phyloP scores from a whole-genome alignment of 1,140 invertebrate genomes.

The Calephelis nemesis region DNA sequence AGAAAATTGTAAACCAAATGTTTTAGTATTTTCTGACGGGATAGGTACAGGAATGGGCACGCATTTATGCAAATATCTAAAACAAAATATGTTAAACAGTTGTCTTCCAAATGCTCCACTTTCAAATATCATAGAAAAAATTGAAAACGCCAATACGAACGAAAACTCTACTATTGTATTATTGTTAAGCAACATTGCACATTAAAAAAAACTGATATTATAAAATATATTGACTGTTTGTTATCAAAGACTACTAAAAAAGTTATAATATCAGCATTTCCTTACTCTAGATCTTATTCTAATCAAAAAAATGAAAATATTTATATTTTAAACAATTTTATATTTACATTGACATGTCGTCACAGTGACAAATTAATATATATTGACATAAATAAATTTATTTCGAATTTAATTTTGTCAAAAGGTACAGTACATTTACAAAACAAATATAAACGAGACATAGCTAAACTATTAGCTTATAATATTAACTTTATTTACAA shows the following conservation, averaged over 20 bases:
- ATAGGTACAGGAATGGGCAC: neutral
- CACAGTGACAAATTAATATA: neutral
- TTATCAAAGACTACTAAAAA: neutral
- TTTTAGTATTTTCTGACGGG: neutral
- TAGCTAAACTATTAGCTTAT: too few relatives aligned
- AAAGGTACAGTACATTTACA: too few relatives aligned
- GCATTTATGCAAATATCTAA: neutral
- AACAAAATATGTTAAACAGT: neutral
- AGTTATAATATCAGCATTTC: neutral
- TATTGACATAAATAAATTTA: neutral
- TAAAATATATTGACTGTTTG: neutral
- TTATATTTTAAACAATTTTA: constrained; percentile 1
- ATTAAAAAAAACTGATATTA: neutral
- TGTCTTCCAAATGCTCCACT: neutral
- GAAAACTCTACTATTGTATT: neutral
- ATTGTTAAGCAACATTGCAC: neutral
- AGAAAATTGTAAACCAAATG: neutral
- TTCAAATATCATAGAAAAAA: neutral
- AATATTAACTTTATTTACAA: too few relatives aligned
- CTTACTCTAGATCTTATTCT: neutral
- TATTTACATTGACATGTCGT: neutral
- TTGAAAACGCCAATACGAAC: neutral
- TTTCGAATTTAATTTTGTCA: too few relatives aligned
- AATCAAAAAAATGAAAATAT: neutral
- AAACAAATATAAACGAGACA: too few relatives aligned